A percentile compares a stretch with the other conserved stretches of the same genome.
Evolutionary conservation across 2,797 vertebrate genomes (phyloP).

Genomic region (Pipistrellus nathusii): DNA sequence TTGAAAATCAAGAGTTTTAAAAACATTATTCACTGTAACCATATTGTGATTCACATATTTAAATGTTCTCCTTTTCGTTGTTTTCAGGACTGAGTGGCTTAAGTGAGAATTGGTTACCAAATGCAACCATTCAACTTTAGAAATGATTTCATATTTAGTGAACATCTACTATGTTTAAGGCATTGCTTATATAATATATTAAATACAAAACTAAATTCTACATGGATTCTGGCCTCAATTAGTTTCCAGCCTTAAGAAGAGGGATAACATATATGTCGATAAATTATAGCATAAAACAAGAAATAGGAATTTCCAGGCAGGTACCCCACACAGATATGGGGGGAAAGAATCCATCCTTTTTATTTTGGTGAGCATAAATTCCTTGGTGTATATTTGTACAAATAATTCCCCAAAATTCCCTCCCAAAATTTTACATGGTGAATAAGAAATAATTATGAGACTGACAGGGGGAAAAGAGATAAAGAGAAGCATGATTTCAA

Average conservation of each 20-base stretch:
- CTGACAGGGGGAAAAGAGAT: neutral
- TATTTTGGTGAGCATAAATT: neutral
- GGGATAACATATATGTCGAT: neutral
- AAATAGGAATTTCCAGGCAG: neutral
- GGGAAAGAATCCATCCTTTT: neutral
- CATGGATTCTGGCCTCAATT: neutral
- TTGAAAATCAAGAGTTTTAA: slow-evolving; percentile 1
- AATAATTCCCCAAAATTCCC: slow-evolving; percentile 40
- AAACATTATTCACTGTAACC: neutral
- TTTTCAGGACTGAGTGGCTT: slow-evolving; percentile 55
- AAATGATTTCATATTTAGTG: slow-evolving; percentile 23
- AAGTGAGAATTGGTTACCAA: neutral
- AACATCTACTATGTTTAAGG: slow-evolving; percentile 5
- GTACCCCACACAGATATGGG: neutral
- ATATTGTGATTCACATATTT: neutral
- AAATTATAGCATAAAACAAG: slow-evolving; percentile 11
- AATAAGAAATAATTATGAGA: slow-evolving; percentile 29
- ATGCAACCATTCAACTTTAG: neutral
- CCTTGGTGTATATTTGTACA: neutral
- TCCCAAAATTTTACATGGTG: neutral
- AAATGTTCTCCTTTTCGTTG: slow-evolving; percentile 13
- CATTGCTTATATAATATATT: neutral
- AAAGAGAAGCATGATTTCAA: neutral
- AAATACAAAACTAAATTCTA: slow-evolving; percentile 16
- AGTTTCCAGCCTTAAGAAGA: neutral